Base-by-base conservation (phyloP, 2,888 invertebrate genomes). In the Laothoe populi region DNA sequence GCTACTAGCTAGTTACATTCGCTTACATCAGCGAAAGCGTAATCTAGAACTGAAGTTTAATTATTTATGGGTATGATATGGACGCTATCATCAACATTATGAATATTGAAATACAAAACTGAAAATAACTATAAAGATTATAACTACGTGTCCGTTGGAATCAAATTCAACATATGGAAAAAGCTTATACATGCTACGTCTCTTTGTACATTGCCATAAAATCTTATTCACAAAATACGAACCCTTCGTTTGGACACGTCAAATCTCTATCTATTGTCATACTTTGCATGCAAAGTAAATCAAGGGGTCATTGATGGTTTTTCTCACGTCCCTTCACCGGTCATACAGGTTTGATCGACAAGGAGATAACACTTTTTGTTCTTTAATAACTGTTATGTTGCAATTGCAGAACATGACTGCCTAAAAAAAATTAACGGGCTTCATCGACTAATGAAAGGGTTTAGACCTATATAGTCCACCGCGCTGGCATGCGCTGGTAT, bases 291-390 rank as follows among this genome's bases (percentile, higher is more conserved):
- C 48, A 26, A 70, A 70, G 69, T 68, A 70, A 69, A 72, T 68
- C 66, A 71, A 63, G 71, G 71, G 73, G 53, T 53, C 53, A 53
- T 70, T 71, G 71, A 16, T 59, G 38, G 11, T 57, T n/a, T 46
- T 74, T 74, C 74, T 66, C 70, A 68, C 70, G 71, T 66, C 62
- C 48, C 63, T 53, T 65, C 31, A 35, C 46, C 48, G 61, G 53
- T 59, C 62, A 67, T 71, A 70, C 70, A 69, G 69, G 73, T 74
- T 74, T 66, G 59, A 66, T 66, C 44, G 59, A 61, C 59, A 16
- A 57, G 45, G 40, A 64, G 66, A 67, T 61, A 64, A 57, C 24
- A 4, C 16, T 49, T 61, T 49, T 31, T 42, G 31, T 57, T 63
- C 31, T 16, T 3, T 49, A 53, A 49, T 21, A 40, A 26, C 59